Evolutionary conservation across 1,140 invertebrate genomes (phyloP).

Genomic region (Hormaphis cornu): DNA sequence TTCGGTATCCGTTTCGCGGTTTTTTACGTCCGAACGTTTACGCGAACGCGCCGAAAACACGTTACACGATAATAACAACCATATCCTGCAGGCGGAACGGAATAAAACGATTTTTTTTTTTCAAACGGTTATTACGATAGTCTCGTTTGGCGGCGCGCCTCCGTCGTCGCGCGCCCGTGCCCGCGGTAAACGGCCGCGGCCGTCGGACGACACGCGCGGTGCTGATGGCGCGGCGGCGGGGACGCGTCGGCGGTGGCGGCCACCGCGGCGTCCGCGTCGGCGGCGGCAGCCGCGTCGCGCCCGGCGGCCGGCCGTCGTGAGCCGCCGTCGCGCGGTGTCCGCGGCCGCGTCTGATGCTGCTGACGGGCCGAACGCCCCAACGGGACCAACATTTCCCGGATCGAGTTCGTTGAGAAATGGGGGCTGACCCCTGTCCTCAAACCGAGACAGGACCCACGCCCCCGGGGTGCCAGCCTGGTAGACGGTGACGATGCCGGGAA

Average conservation of each 20-base stretch:
- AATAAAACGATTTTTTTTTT: too few relatives aligned
- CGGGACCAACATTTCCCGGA: conserved; percentile 80
- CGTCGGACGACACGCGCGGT: not conserved
- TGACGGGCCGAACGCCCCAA: conserved; percentile 45
- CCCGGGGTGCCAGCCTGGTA: conserved; percentile 46
- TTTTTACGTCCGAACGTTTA: not conserved
- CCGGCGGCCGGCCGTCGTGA: conserved; percentile 11
- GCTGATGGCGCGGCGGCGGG: too few relatives aligned
- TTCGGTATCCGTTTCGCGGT: too few relatives aligned
- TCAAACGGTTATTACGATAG: too few relatives aligned
- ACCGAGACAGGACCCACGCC: conserved; percentile 81
- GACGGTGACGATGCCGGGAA: conserved; percentile 30
- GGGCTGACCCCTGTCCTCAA: conserved; percentile 88
- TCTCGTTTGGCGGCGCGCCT: too few relatives aligned
- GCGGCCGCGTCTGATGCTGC: conserved; percentile 36
- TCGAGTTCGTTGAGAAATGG: conserved; percentile 91
- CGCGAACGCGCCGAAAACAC: not conserved
- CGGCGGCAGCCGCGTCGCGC: not conserved
- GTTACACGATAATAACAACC: too few relatives aligned
- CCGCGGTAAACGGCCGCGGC: too few relatives aligned
- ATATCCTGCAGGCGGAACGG: too few relatives aligned
- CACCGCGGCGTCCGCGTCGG: not conserved
- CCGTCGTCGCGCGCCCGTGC: too few relatives aligned
- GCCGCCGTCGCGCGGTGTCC: not conserved
- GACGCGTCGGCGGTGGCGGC: not conserved